Evolutionary conservation across 2,797 vertebrate genomes (phyloP), one percentile per base, ranked within the genome.

Genomic region (Sebastes goodei): DNA sequence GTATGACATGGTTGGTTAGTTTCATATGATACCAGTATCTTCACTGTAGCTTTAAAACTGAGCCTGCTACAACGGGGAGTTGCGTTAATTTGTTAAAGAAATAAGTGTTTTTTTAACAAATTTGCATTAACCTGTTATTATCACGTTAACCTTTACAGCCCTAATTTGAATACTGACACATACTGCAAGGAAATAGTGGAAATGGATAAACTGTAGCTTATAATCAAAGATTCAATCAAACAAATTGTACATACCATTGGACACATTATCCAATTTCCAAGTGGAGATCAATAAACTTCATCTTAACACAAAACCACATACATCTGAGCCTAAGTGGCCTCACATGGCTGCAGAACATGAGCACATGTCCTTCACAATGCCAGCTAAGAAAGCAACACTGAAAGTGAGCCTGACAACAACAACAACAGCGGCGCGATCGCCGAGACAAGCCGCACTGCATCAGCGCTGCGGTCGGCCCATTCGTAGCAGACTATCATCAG

Each of bases 401-500:
- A 57, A 29, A 69, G 63, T 2, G 38, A 73, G 53, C 70, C 15
- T 2, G 52, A 76, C 77, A 64, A 81, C 80, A 64, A 70, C 10
- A 10, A 70, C 11, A 10, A 56, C 0, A 57, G 72, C 10, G 10
- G 60, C 0, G 60, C 71, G 38, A 61, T 86, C 73, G 32, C 30
- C 14, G 27, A 84, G 59, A 81, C 55, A 6, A 79, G 80, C 71
- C 20, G 11, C 4, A 10, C 81, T 80, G 85, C 90, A 85, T 80
- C 88, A 70, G 72, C 62, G 20, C 69, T 17, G 59, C 29, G 23
- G 78, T 74, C 55, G 33, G 64, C 84, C 87, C 84, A 21, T 86
- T 90, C 84, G 59, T 35, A 76, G 55, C 83, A 76, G 17, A 71
- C 85, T 46, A 80, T 82, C 87, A 71, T 86, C 85, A 64, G 25